These are phyloP conservation scores for Mesocentrotus franciscanus DNA, from an alignment of 53 echinoderm and acorn worm genomes.

Conservation along the genomic window DNA sequence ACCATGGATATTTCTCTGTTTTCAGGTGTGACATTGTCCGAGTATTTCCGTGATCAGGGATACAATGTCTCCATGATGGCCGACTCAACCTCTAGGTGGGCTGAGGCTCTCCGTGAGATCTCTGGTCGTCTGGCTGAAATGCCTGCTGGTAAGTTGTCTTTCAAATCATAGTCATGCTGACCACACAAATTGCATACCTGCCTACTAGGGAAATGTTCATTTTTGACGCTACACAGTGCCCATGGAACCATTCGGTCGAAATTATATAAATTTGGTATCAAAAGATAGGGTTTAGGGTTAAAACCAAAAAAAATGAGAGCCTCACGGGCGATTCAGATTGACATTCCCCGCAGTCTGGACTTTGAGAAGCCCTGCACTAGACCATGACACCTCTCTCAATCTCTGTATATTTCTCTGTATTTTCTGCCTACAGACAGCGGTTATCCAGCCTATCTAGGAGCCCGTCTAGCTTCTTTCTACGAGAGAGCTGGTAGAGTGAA, in stretches of 20 bases:
- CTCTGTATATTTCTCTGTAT: no score
- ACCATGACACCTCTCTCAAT: no score
- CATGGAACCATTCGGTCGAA: no score
- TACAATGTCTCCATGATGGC: conserved; percentile 99
- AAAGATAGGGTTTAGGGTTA: no score
- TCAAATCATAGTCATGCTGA: neutral
- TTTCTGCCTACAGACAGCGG: conserved; percentile 84
- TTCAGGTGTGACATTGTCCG: conserved; percentile 92
- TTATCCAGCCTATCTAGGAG: conserved; percentile 98
- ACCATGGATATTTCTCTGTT: neutral
- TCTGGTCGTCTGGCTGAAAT: conserved; percentile 98
- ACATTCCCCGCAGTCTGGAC: no score
- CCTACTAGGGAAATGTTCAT: no score
- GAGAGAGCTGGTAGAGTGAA: conserved; percentile 94
- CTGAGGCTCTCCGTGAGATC: conserved; percentile 95
- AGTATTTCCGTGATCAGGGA: conserved; percentile 99
- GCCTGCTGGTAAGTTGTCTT: conserved; percentile 87
- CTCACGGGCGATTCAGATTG: no score
- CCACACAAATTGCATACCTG: no score
- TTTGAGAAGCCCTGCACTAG: no score
- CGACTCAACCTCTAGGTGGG: conserved; percentile 99
- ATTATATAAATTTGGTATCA: no score
- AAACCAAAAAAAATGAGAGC: no score
- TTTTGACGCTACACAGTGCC: no score
- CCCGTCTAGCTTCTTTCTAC: conserved; percentile 97